Percentiles rank a stretch among this genome's conserved stretches.
Conservation (phyloP, 2,113 vertebrate species). For the Coreoperca whiteheadi region DNA sequence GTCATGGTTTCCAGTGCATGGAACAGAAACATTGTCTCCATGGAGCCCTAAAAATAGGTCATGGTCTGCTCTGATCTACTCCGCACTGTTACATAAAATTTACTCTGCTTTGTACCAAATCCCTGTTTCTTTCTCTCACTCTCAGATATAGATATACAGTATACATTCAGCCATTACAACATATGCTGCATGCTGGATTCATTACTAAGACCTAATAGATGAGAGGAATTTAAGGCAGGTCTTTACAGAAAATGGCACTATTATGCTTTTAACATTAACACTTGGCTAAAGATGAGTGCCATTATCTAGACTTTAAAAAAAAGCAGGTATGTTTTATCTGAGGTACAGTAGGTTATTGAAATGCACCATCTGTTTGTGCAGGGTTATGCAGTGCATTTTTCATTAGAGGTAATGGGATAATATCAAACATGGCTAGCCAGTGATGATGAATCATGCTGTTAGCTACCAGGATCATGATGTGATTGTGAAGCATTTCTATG, state of each 20-base stretch:
- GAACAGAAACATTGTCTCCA: constrained; percentile 76
- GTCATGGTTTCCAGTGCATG: constrained; percentile 73
- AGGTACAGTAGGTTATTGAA: constrained; percentile 27
- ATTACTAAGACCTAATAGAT: neutral
- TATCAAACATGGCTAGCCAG: constrained; percentile 47
- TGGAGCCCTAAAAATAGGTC: constrained; percentile 81
- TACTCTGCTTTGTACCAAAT: constrained; percentile 66
- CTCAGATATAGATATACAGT: constrained; percentile 34
- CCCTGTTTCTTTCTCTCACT: constrained; percentile 47
- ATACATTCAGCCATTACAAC: constrained; percentile 23
- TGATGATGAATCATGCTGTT: constrained; percentile 31
- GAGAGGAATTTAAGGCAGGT: constrained; percentile 2
- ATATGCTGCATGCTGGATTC: neutral
- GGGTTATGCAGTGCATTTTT: constrained; percentile 38
- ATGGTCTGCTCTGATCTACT: constrained; percentile 78
- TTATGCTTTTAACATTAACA: constrained; percentile 15
- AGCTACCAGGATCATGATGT: neutral
- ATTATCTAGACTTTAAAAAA: constrained; percentile 28
- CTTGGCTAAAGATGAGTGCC: constrained; percentile 31
- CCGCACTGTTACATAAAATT: constrained; percentile 78
- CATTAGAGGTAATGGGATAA: constrained; percentile 50
- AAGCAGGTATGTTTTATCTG: neutral
- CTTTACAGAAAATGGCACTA: neutral
- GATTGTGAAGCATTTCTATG: constrained; percentile 1
- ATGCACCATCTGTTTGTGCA: constrained; percentile 29